Evolutionary conservation across 2,888 invertebrate species (phyloP).

Genomic region (Vanessa cardui): DNA sequence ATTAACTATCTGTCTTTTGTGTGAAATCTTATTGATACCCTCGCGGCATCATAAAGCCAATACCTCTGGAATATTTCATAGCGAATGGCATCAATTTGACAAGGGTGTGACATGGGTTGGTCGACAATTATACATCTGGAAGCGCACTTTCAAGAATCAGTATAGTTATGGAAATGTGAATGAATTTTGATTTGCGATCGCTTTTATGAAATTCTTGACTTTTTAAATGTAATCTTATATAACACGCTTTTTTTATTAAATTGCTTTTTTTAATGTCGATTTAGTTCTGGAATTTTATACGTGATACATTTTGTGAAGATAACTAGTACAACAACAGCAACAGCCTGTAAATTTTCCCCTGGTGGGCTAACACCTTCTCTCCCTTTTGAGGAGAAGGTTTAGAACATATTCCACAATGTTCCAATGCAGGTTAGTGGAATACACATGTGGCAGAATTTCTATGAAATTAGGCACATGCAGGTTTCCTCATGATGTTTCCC

Average conservation of each 20-base stretch:
- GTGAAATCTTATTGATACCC: conserved; percentile 7
- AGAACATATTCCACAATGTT: no score
- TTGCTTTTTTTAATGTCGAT: no score
- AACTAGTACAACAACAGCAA: no score
- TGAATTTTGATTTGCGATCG: conserved; percentile 19
- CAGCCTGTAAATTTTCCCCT: no score
- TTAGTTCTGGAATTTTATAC: no score
- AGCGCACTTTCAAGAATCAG: conserved; percentile 30
- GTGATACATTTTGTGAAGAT: no score
- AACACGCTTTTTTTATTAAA: neutral
- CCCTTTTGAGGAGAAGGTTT: no score
- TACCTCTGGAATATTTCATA: conserved; percentile 55
- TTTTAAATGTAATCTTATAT: neutral
- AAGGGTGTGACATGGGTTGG: conserved; percentile 69
- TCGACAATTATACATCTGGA: conserved; percentile 60
- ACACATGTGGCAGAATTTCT: no score
- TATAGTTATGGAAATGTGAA: conserved; percentile 32
- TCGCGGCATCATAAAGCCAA: conserved; percentile 45
- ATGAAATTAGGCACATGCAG: no score
- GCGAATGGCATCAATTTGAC: conserved; percentile 61
- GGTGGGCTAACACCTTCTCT: no score
- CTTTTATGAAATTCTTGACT: neutral
- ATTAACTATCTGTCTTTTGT: conserved; percentile 9
- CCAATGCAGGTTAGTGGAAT: no score
- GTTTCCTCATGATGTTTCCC: no score